These are phyloP conservation scores for Sialia sialis DNA, from an alignment of 2,113 vertebrate species.

Conservation along the genomic window DNA sequence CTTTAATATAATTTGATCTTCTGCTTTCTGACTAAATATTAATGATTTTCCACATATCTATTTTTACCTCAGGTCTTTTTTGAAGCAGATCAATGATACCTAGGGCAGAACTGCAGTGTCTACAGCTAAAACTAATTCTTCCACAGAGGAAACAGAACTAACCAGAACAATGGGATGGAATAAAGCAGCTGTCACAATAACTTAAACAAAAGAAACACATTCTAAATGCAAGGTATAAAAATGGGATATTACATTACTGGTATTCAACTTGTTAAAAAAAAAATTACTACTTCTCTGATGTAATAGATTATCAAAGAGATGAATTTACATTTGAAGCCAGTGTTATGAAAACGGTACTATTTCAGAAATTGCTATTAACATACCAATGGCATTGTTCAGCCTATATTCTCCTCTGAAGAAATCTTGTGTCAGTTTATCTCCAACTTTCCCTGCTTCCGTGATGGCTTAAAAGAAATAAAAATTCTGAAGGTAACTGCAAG, in stretches of 20 bases:
- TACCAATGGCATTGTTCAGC: conserved; percentile 87
- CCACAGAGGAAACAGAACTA: not conserved
- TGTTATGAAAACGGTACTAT: not conserved
- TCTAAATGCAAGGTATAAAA: not conserved
- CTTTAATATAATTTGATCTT: not conserved
- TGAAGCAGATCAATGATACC: not conserved
- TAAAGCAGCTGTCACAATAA: not conserved
- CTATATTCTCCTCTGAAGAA: conserved; percentile 90
- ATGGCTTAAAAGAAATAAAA: conserved; percentile 69
- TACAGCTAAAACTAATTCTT: not conserved
- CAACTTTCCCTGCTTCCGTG: conserved; percentile 74
- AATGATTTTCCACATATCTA: not conserved
- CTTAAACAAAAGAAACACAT: not conserved
- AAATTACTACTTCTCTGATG: not conserved
- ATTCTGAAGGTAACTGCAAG: not conserved
- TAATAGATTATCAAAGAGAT: not conserved
- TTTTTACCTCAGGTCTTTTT: not conserved
- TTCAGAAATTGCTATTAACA: conserved; percentile 11
- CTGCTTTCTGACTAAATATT: not conserved
- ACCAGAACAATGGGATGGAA: not conserved
- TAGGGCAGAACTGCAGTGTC: not conserved
- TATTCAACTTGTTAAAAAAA: not conserved
- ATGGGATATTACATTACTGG: not conserved
- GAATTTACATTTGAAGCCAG: not conserved
- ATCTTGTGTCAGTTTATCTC: conserved; percentile 65